phyloP scores from a whole-genome alignment of 2,797 vertebrate genomes.

The Xenentodon cancila region DNA sequence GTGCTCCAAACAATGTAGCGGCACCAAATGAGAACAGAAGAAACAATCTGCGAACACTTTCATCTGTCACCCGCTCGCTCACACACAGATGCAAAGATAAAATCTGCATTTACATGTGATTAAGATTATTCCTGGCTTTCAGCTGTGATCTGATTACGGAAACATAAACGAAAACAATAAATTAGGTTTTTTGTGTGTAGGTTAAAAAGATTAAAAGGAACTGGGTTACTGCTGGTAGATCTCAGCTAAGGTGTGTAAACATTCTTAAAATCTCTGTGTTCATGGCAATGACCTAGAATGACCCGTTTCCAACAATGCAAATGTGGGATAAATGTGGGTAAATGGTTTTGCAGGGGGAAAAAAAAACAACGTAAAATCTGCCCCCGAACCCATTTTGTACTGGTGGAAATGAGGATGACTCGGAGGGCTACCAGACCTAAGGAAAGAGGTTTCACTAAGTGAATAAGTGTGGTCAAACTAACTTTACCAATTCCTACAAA shows the following conservation, averaged over 20 bases:
- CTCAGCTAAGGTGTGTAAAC: slow-evolving; percentile 9
- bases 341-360: no score
- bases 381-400: no score
- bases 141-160: slow-evolving; percentile 32
- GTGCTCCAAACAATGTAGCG: slow-evolving; percentile 57
- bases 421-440: no score
- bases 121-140: slow-evolving; percentile 41
- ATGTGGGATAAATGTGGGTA: no score
- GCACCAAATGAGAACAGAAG: slow-evolving; percentile 52
- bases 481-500: no score
- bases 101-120: slow-evolving; percentile 43
- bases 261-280: not conserved
- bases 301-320: no score
- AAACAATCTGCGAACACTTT: slow-evolving; percentile 35
- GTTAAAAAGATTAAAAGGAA: slow-evolving; percentile 36
- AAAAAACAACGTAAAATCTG: no score
- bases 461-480: no score
- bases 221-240: slow-evolving; percentile 31
- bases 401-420: no score
- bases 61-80: not conserved
- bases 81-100: slow-evolving; percentile 13
- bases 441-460: no score
- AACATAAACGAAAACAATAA: slow-evolving; percentile 29
- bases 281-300: not conserved
- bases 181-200: slow-evolving; percentile 24